Conservation (phyloP, 2,797 vertebrate species). For the Crenuchus spilurus region DNA sequence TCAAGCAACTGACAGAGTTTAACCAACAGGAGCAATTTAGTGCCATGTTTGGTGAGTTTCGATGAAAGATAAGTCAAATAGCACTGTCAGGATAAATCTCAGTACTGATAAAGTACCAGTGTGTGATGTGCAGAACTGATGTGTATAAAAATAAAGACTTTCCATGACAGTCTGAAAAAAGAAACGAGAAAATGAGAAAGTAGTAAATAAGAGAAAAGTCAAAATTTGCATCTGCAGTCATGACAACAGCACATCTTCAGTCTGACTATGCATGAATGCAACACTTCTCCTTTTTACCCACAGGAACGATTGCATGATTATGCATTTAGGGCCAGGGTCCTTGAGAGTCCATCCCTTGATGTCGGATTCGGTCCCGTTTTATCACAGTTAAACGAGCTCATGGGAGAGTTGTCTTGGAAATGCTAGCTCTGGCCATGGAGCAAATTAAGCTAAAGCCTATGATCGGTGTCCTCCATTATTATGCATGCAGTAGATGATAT, state of each 20-base stretch:
- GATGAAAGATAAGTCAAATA: slow-evolving; percentile 1
- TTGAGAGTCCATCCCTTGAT: slow-evolving; percentile 8
- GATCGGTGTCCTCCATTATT: slow-evolving; percentile 10
- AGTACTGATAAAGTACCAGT: neutral
- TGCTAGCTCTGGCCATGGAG: slow-evolving; percentile 1
- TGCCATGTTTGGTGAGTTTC: neutral
- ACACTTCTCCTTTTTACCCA: slow-evolving; percentile 9
- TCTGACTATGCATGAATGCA: neutral
- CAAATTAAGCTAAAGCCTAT: slow-evolving; percentile 25
- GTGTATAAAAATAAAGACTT: too few relatives aligned
- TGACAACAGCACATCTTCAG: neutral
- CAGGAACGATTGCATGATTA: neutral
- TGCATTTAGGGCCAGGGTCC: neutral
- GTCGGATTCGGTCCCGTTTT: slow-evolving; percentile 6
- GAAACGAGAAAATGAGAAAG: too few relatives aligned
- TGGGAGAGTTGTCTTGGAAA: neutral
- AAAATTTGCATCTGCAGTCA: neutral
- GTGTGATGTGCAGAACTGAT: too few relatives aligned
- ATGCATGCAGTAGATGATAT: slow-evolving; percentile 21
- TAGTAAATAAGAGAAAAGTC: too few relatives aligned
- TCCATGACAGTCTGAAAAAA: too few relatives aligned
- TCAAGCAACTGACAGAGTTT: slow-evolving; percentile 10
- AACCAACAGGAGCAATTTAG: slow-evolving; percentile 21
- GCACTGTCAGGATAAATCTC: neutral
- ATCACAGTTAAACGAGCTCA: slow-evolving; percentile 29